phyloP scores from a whole-genome alignment of 1,140 invertebrate genomes.

The Drosophila ananassae region DNA sequence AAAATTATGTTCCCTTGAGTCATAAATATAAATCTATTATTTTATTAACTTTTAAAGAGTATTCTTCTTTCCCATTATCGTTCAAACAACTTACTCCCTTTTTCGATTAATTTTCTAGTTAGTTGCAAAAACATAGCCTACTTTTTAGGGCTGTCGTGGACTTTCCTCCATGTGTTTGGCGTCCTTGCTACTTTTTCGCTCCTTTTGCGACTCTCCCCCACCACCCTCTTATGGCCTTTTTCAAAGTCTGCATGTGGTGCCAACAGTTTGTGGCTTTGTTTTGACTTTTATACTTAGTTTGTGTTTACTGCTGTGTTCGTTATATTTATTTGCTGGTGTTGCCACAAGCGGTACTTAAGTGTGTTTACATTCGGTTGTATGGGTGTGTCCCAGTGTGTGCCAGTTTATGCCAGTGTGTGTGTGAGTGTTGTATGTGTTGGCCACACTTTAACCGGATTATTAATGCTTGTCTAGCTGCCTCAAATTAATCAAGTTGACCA shows the following conservation, averaged over 20 bases:
- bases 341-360: conserved; percentile 79
- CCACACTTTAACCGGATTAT: conserved; percentile 80
- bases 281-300: conserved; percentile 81
- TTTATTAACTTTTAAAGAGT: too few relatives aligned
- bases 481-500: conserved; percentile 82
- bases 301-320: conserved; percentile 68
- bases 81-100: not conserved
- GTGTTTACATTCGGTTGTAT: conserved; percentile 57
- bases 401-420: not conserved
- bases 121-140: conserved; percentile 61
- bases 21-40: too few relatives aligned
- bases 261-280: conserved; percentile 81
- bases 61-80: too few relatives aligned
- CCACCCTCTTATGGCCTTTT: not conserved
- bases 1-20: too few relatives aligned
- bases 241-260: conserved; percentile 35
- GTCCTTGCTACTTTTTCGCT: conserved; percentile 1
- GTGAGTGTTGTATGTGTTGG: conserved; percentile 31
- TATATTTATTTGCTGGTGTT: conserved; percentile 55
- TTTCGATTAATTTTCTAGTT: not conserved
- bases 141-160: conserved; percentile 50
- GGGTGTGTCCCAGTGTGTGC: conserved; percentile 18
- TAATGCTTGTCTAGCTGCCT: conserved; percentile 79
- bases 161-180: conserved; percentile 26
- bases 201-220: not conserved